phyloP scores from a whole-genome alignment of 2,797 vertebrate genomes.

The Momotus momota region DNA sequence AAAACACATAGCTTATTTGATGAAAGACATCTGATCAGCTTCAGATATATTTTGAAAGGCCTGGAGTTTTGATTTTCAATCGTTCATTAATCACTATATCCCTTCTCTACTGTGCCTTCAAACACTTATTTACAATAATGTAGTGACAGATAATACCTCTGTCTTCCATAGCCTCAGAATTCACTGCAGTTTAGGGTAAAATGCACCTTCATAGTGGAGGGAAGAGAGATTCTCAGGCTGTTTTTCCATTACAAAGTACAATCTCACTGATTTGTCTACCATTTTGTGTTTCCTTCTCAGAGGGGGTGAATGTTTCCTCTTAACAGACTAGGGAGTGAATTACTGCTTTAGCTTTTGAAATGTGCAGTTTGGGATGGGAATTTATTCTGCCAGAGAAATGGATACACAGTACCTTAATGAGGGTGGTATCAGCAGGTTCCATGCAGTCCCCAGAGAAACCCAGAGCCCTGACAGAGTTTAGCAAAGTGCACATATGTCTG shows the following conservation, averaged over 20 bases:
- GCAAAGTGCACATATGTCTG: not conserved
- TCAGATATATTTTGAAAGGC: constrained; percentile 20
- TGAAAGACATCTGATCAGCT: not conserved
- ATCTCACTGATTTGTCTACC: not conserved
- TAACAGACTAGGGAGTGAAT: not conserved
- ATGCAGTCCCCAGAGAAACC: not conserved
- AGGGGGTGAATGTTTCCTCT: not conserved
- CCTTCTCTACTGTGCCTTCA: not conserved
- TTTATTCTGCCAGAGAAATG: not conserved
- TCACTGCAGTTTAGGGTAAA: not conserved
- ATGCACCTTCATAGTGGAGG: not conserved
- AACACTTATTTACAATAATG: not conserved
- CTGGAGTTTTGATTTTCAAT: not conserved
- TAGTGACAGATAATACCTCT: not conserved
- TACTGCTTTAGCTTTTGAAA: constrained; percentile 21
- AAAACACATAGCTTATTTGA: not conserved
- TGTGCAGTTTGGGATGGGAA: not conserved
- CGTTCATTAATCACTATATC: not conserved
- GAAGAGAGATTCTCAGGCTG: not conserved
- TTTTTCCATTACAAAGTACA: not conserved
- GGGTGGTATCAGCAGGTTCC: not conserved
- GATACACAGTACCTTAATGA: not conserved
- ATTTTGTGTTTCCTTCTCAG: constrained; percentile 6
- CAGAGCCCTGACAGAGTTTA: not conserved
- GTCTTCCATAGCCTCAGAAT: not conserved